Conservation (phyloP, 2,797 vertebrate genomes). For the Diplodus puntazzo region DNA sequence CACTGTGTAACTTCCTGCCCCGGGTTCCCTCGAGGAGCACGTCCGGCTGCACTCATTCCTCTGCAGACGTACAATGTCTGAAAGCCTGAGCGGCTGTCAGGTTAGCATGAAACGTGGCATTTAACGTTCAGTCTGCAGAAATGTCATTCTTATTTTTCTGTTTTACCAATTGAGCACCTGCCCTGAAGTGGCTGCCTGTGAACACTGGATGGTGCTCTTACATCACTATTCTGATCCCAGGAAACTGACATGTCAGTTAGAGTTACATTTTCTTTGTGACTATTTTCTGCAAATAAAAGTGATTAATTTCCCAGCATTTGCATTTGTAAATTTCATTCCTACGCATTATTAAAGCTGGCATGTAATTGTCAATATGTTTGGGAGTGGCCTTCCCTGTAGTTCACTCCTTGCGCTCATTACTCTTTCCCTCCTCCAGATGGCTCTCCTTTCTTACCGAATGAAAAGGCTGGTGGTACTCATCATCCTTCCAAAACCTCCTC, state of each 20-base stretch:
- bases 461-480: conserved; percentile 17
- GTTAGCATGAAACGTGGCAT: conserved; percentile 8
- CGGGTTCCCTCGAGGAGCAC: conserved; percentile 32
- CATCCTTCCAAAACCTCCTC: conserved; percentile 65
- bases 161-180: neutral
- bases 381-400: conserved; percentile 64
- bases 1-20: conserved; percentile 63
- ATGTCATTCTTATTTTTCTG: neutral
- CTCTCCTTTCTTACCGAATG: conserved; percentile 53
- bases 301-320: neutral
- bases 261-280: neutral
- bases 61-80: neutral
- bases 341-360: neutral
- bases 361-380: conserved; percentile 22
- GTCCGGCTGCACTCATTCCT: conserved; percentile 17
- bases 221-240: neutral
- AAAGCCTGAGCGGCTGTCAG: neutral
- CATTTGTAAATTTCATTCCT: neutral
- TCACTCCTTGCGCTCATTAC: neutral
- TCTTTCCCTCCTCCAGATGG: conserved; percentile 72
- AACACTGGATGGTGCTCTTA: conserved; percentile 59
- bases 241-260: neutral
- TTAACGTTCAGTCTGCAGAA: conserved; percentile 23
- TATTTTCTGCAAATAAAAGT: neutral
- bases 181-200: conserved; percentile 19